Conservation (phyloP, 2,797 vertebrate species). For the Nyctalus aviator region DNA sequence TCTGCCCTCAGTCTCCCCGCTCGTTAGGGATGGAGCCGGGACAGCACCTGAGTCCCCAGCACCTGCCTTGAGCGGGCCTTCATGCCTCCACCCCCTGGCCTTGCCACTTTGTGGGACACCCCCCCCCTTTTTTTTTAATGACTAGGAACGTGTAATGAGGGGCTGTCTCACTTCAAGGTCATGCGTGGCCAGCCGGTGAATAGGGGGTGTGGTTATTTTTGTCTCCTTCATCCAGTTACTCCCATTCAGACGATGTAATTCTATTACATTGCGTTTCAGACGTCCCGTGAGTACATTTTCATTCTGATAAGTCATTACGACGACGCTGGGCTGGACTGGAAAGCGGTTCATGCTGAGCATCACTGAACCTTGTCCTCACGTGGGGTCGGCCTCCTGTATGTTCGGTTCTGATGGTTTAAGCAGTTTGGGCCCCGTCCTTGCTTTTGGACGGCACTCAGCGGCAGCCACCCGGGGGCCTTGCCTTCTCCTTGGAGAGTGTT, state of each 20-base stretch:
- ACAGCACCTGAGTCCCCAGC: neutral
- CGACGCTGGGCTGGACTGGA: neutral
- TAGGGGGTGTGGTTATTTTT: neutral
- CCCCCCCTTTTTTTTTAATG: neutral
- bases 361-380: neutral
- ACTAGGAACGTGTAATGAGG: neutral
- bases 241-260: neutral
- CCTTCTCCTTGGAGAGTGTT: neutral
- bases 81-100: rapidly evolving
- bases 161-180: neutral
- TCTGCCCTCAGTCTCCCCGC: neutral
- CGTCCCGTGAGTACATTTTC: constrained; percentile 27
- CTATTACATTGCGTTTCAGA: neutral
- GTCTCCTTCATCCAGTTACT: neutral
- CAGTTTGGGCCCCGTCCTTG: neutral
- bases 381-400: neutral
- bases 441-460: neutral
- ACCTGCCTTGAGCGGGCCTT: neutral
- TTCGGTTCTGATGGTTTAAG: neutral
- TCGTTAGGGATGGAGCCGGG: constrained; percentile 48
- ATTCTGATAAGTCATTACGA: neutral
- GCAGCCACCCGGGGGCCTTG: neutral
- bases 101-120: neutral
- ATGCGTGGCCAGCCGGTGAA: neutral
- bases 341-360: constrained; percentile 32